A percentile compares a stretch with the other conserved stretches of the same genome.
Evolutionary conservation across 2,888 invertebrate genomes (phyloP).

Genomic region (Dimorphilus gyrociliatus): DNA sequence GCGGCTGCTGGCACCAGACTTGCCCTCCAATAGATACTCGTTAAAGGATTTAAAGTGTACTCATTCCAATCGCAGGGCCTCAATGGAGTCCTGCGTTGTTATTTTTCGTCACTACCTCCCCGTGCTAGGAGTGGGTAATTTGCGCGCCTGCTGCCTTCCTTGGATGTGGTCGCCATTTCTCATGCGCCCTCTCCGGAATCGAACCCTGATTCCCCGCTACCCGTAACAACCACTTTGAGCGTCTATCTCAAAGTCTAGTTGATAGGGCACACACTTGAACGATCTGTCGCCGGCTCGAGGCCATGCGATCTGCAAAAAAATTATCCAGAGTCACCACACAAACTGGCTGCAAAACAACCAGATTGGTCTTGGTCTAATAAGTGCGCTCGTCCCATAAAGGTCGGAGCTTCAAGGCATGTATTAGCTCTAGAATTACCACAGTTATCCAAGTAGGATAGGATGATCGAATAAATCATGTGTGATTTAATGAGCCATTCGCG

Average conservation of each 20-base stretch:
- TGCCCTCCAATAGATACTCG: conserved; percentile 45
- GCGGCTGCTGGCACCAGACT: conserved; percentile 55
- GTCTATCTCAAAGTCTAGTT: too few relatives aligned
- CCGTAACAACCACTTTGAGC: too few relatives aligned
- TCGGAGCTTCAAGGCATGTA: conserved; percentile 42
- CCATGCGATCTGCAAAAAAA: too few relatives aligned
- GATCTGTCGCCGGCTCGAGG: too few relatives aligned
- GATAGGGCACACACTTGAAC: too few relatives aligned
- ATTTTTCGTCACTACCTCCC: conserved; percentile 39
- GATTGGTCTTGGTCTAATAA: conserved; percentile 46
- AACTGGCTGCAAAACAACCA: too few relatives aligned
- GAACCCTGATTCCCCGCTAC: conserved; percentile 59
- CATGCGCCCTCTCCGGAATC: conserved; percentile 55
- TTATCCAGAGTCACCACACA: too few relatives aligned
- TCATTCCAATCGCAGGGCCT: too few relatives aligned
- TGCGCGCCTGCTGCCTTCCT: conserved; percentile 55
- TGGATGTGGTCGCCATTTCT: conserved; percentile 53
- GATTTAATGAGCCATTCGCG: conserved; percentile 37
- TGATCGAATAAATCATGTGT: conserved; percentile 26
- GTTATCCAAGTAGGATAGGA: conserved; percentile 36
- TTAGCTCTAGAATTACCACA: conserved; percentile 53
- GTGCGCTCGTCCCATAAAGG: conserved; percentile 37
- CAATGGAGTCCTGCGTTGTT: too few relatives aligned
- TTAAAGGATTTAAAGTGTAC: conserved; percentile 1
- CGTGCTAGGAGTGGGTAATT: conserved; percentile 46